phyloP scores from a whole-genome alignment of 1,140 invertebrate species.

The Micrasema longulum region DNA sequence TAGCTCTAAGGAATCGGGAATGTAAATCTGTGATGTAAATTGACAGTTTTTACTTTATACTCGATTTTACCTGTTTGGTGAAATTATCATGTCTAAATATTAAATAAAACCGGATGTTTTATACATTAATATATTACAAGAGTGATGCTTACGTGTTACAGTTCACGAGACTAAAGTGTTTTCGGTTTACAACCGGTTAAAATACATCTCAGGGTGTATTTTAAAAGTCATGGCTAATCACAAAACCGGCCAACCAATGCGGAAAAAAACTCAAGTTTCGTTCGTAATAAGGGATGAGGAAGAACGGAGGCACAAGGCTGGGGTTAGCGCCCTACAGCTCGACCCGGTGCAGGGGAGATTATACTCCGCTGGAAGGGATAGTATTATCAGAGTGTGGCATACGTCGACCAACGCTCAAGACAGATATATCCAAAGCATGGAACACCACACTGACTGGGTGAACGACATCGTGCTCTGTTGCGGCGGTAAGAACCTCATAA shows the following conservation, averaged over 20 bases:
- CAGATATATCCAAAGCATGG: slow-evolving; percentile 91
- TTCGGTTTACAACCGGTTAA: background rate
- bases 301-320: slow-evolving; percentile 93
- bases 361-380: slow-evolving; percentile 98
- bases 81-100: slow-evolving; percentile 13
- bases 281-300: slow-evolving; percentile 98
- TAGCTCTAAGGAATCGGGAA: too few species aligned
- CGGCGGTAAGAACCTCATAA: slow-evolving; percentile 96
- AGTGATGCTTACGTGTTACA: slow-evolving; percentile 8
- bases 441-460: slow-evolving; percentile 99
- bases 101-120: slow-evolving; percentile 14
- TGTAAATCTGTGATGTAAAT: too few species aligned
- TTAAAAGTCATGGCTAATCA: slow-evolving; percentile 47
- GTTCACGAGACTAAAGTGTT: background rate
- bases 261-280: slow-evolving; percentile 84
- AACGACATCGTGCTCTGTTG: slow-evolving; percentile 99
- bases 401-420: slow-evolving; percentile 72
- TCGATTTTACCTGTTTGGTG: slow-evolving; percentile 6
- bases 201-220: background rate
- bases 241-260: slow-evolving; percentile 57
- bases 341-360: slow-evolving; percentile 89
- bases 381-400: slow-evolving; percentile 98
- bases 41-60: slow-evolving; percentile 11
- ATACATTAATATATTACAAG: slow-evolving; percentile 3
- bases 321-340: slow-evolving; percentile 95